Conservation (phyloP, 2,113 vertebrate species). For the Atherinomorus stipes region DNA sequence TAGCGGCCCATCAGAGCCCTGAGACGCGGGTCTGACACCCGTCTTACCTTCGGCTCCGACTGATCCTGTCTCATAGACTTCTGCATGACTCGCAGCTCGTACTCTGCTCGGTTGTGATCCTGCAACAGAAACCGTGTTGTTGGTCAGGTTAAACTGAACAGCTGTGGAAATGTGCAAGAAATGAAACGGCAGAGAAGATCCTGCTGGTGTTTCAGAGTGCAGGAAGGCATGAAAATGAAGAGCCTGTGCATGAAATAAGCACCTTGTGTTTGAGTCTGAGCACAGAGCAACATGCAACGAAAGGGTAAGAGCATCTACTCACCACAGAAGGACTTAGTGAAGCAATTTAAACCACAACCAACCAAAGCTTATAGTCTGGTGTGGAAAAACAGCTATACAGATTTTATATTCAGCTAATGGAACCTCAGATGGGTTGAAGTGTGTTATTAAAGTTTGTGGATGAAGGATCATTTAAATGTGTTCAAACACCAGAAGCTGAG, state of each 20-base stretch:
- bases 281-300: background rate
- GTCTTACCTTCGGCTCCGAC: constrained; percentile 49
- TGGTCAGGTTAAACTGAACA: background rate
- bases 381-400: background rate
- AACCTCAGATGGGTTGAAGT: background rate
- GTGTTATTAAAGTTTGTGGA: background rate
- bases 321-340: constrained; percentile 12
- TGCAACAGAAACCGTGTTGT: constrained; percentile 44
- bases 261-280: background rate
- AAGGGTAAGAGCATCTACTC: background rate
- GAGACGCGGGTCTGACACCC: too few relatives aligned
- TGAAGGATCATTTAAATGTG: too few relatives aligned
- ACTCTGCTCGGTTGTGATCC: constrained; percentile 93
- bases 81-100: constrained; percentile 90
- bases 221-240: background rate
- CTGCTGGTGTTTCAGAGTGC: background rate
- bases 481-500: background rate
- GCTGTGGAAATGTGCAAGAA: background rate
- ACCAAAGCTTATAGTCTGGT: background rate
- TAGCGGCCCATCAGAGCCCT: background rate
- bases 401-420: background rate
- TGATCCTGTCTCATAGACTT: constrained; percentile 87
- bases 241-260: background rate
- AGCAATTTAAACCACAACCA: background rate
- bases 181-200: background rate